Evolutionary conservation across 2,113 vertebrate genomes (phyloP), one percentile per base, ranked within the genome.

Genomic region (Narcine bancroftii): DNA sequence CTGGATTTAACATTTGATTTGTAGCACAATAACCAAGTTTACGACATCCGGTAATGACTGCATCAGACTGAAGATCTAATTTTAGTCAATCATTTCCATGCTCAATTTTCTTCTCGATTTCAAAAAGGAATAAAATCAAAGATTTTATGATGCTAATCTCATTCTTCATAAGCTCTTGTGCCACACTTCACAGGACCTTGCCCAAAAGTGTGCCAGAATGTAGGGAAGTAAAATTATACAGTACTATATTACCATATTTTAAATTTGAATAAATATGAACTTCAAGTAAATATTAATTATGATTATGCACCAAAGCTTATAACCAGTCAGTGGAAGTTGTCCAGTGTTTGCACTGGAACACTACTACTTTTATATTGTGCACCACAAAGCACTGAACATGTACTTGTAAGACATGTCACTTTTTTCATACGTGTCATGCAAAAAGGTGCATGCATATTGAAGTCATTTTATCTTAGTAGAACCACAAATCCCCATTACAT

Each of bases 211-310:
- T 21, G 10, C n/a, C 87, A 91, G 63, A 47, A 91, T 6, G 45
- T 0, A 91, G 89, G 89, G 89, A 69, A 91, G 39, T 69, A 91
- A 66, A 42, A 66, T n/a, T 47, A 19, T 45, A 91, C 63, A 69
- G 89, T 45, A 47, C 42, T 71, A 69, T 3, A 4, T 71, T 91
- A 65, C 65, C 56, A 26, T 53, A 6, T 39, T 89, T 89, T 65
- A 91, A 91, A 91, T 39, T 33, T 45, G 65, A 91, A 69, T 69
- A 91, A 66, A 91, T 66, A 89, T 60, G 29, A 91, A 60, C 66
- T 36, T 91, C 89, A 69, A 91, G 89, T 91, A 91, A 91, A 42
- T 36, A 91, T 91, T 89, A 89, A 89, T 33, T 69, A 69, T 69
- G 81, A 69, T 39, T 66, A 69, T 45, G 42, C 39, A 91, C 65